Percentiles rank a stretch among this genome's conserved stretches.
phyloP scores from a whole-genome alignment of 2,797 vertebrate species.

The Crenuchus spilurus region DNA sequence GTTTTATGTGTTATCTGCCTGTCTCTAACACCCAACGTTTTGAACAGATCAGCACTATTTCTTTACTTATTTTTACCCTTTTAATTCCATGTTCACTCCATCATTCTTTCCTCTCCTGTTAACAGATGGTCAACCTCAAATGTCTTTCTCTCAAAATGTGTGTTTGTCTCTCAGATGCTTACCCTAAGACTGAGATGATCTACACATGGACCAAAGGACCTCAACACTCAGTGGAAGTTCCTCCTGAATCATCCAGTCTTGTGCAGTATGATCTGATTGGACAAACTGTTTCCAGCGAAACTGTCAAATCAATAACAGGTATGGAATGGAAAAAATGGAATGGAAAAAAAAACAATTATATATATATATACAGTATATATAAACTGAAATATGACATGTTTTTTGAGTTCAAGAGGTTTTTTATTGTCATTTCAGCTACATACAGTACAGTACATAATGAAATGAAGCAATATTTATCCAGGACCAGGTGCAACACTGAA shows the following conservation, averaged over 20 bases:
- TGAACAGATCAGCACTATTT: not conserved
- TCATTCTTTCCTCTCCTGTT: too few species aligned
- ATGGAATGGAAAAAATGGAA: too few species aligned
- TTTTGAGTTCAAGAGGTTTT: too few species aligned
- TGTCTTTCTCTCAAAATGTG: not conserved
- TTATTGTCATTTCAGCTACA: too few species aligned
- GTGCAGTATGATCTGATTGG: conserved; percentile 97
- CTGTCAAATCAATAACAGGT: conserved; percentile 97
- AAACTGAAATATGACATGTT: too few species aligned
- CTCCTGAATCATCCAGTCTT: conserved; percentile 95
- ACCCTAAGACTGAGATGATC: conserved; percentile 97
- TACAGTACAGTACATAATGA: too few species aligned
- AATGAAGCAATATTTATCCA: too few species aligned
- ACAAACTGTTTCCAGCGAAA: conserved; percentile 95
- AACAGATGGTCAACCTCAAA: not conserved
- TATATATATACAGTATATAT: too few species aligned
- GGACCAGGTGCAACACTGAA: too few species aligned
- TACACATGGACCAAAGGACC: conserved; percentile 99
- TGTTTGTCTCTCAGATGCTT: conserved; percentile 84
- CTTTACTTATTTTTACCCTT: not conserved
- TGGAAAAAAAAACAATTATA: too few species aligned
- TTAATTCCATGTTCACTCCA: not conserved
- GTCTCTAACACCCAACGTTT: not conserved
- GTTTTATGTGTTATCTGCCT: not conserved
- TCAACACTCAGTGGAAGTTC: conserved; percentile 94